Evolutionary conservation across 2,113 vertebrate species (phyloP).

Genomic region (Toxotes jaculatrix): DNA sequence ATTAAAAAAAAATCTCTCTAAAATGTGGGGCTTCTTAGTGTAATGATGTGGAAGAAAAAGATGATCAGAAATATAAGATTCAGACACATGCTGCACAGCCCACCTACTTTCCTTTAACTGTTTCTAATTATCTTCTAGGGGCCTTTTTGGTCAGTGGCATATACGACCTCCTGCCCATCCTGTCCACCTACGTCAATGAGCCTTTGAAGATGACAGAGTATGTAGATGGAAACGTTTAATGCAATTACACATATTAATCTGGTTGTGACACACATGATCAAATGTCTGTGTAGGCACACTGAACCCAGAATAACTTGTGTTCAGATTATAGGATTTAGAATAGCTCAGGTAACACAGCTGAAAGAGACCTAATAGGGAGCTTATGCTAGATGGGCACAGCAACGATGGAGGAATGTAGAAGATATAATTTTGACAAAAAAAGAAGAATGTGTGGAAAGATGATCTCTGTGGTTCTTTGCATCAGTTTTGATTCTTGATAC

Average conservation of each 20-base stretch:
- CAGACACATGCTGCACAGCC: background rate
- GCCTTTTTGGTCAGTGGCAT: conserved; percentile 92
- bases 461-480: background rate
- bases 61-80: background rate
- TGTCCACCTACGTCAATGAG: conserved; percentile 87
- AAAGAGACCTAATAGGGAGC: background rate
- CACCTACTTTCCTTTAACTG: background rate
- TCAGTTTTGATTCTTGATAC: background rate
- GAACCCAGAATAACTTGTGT: background rate
- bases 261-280: background rate
- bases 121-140: conserved; percentile 79
- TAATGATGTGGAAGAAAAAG: background rate
- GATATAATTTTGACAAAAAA: background rate
- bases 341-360: background rate
- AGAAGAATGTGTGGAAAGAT: background rate
- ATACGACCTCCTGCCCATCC: conserved; percentile 91
- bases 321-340: background rate
- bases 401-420: background rate
- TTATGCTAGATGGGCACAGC: background rate
- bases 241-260: background rate
- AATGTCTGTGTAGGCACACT: background rate
- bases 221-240: background rate
- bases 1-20: too few relatives aligned
- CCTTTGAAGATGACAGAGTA: conserved; percentile 89
- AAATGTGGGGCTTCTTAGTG: too few relatives aligned